Evolutionary conservation across 2,888 invertebrate genomes (phyloP).

Genomic region (Poecilus cupreus): DNA sequence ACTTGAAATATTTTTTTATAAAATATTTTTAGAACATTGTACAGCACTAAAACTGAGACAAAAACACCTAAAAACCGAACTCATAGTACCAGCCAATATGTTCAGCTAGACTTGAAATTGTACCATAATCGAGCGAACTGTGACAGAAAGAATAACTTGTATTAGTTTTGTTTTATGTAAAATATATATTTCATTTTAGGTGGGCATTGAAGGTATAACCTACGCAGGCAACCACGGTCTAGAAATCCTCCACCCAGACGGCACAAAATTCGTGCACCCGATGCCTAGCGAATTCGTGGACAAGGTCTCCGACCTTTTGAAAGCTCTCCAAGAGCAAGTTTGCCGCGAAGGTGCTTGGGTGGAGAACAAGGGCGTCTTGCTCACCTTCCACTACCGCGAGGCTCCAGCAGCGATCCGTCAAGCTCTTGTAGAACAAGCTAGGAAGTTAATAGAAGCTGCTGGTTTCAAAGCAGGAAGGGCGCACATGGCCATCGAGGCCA

Average conservation of each 20-base stretch:
- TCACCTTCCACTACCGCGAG: slow-evolving; percentile 92
- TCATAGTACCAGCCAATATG: too few species aligned
- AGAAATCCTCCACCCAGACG: slow-evolving; percentile 92
- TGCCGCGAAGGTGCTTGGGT: slow-evolving; percentile 94
- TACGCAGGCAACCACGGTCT: slow-evolving; percentile 93
- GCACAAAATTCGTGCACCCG: slow-evolving; percentile 92
- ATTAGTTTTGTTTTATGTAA: too few species aligned
- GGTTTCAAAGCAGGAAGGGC: slow-evolving; percentile 88
- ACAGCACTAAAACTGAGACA: too few species aligned
- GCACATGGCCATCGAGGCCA: slow-evolving; percentile 92
- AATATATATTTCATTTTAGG: slow-evolving; percentile 71
- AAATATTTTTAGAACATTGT: too few species aligned
- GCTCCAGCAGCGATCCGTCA: slow-evolving; percentile 82
- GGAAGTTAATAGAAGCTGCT: slow-evolving; percentile 81
- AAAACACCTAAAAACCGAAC: too few species aligned
- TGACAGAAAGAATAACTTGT: too few species aligned
- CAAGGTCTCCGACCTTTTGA: slow-evolving; percentile 85
- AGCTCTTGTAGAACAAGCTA: slow-evolving; percentile 83
- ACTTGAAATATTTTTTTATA: too few species aligned
- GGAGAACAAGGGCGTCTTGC: slow-evolving; percentile 90
- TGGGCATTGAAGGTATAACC: slow-evolving; percentile 92
- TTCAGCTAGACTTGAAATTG: too few species aligned
- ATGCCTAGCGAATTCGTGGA: slow-evolving; percentile 91
- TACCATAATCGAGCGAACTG: too few species aligned
- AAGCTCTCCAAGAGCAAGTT: slow-evolving; percentile 87